Percentiles rank a stretch among this genome's conserved stretches.
Conservation (phyloP, 2,888 invertebrate species). For the Exocentrus adspersus region DNA sequence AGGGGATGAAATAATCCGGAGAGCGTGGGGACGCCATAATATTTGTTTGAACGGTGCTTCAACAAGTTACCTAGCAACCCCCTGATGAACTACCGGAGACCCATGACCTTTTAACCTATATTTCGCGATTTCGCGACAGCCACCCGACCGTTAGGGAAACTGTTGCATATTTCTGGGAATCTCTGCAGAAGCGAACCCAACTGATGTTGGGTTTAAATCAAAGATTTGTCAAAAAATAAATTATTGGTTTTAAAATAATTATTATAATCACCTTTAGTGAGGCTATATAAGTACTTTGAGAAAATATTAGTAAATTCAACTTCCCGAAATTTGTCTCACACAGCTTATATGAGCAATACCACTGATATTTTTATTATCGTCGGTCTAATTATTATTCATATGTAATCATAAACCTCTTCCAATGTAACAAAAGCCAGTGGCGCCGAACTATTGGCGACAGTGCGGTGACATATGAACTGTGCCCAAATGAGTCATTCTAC, state of each 20-base stretch:
- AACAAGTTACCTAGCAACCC: constrained; percentile 33
- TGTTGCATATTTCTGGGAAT: constrained; percentile 14
- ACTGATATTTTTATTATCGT: too few relatives aligned
- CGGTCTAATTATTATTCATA: not conserved
- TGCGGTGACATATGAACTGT: not conserved
- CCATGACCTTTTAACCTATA: constrained; percentile 54
- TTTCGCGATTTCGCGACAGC: constrained; percentile 4
- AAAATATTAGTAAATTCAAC: too few relatives aligned
- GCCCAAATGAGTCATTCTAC: constrained; percentile 1
- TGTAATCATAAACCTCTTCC: not conserved
- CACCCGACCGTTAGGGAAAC: constrained; percentile 3
- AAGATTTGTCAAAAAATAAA: too few relatives aligned
- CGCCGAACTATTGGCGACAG: constrained; percentile 3
- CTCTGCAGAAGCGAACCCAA: too few relatives aligned
- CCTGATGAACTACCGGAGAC: constrained; percentile 50
- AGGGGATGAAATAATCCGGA: not conserved
- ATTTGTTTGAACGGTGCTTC: constrained; percentile 17
- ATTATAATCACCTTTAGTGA: too few relatives aligned
- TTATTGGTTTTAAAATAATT: too few relatives aligned
- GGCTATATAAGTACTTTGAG: too few relatives aligned
- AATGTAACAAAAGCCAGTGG: constrained; percentile 2
- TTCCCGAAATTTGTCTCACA: too few relatives aligned
- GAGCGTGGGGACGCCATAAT: not conserved
- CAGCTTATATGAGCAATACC: too few relatives aligned
- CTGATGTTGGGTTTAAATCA: too few relatives aligned